phyloP scores from a whole-genome alignment of 1,140 invertebrate species.

The Hormaphis cornu region DNA sequence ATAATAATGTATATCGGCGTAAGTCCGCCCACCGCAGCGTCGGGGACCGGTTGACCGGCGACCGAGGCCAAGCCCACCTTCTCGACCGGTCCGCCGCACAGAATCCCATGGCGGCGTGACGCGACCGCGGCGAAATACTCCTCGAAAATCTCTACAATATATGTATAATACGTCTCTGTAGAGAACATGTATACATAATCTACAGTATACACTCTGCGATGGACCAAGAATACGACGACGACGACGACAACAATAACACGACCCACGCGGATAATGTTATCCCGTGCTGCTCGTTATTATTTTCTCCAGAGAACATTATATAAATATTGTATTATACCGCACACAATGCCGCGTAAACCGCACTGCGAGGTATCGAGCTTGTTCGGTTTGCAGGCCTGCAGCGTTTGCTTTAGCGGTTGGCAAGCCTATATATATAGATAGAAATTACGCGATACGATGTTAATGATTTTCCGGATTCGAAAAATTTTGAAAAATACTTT shows the following conservation, averaged over 20 bases:
- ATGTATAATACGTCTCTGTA: not conserved
- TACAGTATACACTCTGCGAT: too few species aligned
- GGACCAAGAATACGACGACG: too few species aligned
- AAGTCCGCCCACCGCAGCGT: constrained; percentile 16
- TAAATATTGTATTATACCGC: not conserved
- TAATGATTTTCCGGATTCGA: too few species aligned
- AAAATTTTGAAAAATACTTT: too few species aligned
- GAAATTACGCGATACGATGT: too few species aligned
- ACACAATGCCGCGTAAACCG: too few species aligned
- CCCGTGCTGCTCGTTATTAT: not conserved
- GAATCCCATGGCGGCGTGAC: constrained; percentile 26
- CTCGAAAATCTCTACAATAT: not conserved
- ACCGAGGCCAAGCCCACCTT: constrained; percentile 18
- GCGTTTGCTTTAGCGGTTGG: too few species aligned
- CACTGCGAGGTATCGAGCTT: too few species aligned
- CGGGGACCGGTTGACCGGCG: constrained; percentile 27
- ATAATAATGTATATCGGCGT: constrained; percentile 1
- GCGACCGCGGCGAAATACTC: not conserved
- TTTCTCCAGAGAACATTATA: not conserved
- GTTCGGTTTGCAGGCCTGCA: too few species aligned
- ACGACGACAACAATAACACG: not conserved
- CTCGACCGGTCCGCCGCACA: constrained; percentile 28
- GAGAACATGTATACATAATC: not conserved
- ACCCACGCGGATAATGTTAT: not conserved
- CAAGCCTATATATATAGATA: too few species aligned